A percentile compares a stretch with the other conserved stretches of the same genome.
phyloP scores from a whole-genome alignment of 2,113 vertebrate genomes.

The Rattus rattus region DNA sequence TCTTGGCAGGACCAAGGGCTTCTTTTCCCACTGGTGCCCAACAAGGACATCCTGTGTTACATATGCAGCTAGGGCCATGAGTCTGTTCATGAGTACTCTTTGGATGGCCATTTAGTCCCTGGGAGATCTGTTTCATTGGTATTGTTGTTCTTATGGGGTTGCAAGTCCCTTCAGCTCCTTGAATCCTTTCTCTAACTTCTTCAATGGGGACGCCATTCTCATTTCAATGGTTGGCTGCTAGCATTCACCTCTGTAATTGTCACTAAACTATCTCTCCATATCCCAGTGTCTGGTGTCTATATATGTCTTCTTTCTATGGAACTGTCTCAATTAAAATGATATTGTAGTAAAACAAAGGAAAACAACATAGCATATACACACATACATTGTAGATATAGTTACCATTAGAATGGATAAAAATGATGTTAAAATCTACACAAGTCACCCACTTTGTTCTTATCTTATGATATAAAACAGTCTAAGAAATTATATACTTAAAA shows the following conservation, averaged over 20 bases:
- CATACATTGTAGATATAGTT: background rate
- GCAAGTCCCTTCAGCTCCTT: no score
- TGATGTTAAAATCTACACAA: background rate
- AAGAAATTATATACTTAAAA: background rate
- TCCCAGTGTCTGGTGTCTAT: background rate
- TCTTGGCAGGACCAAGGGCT: no score
- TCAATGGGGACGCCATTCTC: no score
- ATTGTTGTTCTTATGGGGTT: no score
- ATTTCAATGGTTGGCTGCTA: no score
- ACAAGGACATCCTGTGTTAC: no score
- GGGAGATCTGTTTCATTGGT: no score
- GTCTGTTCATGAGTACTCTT: no score
- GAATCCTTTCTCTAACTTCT: no score
- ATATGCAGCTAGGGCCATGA: no score
- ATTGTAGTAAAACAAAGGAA: background rate
- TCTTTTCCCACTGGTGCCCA: no score
- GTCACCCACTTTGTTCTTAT: background rate
- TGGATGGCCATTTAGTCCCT: no score
- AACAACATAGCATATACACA: background rate
- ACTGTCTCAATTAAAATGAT: background rate
- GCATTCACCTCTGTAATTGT: background rate
- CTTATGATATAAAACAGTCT: background rate
- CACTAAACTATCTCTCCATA: background rate
- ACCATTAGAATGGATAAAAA: background rate
- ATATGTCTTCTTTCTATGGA: background rate